Base-by-base conservation (phyloP, 2,113 vertebrate genomes). In the Cryptotis parvus region DNA sequence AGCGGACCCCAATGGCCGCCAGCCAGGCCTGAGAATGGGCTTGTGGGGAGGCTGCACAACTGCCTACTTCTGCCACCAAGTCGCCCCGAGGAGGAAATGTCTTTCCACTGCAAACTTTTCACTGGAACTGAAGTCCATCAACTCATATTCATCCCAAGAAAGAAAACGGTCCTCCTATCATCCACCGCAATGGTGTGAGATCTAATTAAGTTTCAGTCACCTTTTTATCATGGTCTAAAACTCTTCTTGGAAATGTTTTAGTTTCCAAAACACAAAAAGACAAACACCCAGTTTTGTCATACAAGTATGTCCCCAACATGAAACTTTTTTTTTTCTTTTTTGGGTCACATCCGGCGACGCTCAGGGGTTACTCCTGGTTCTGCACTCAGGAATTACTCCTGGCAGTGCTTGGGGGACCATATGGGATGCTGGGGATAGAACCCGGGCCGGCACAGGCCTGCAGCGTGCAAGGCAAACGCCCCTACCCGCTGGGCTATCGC, bases 251-350 rank as follows among this genome's bases (percentile, higher is more conserved):
- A 94, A 84, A 89, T 35, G 35, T 74, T 20, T 27, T n/a, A 63
- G 6, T 85, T 84, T 84, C 69, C 87, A 84, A 93, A 93, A 90
- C 63, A 63, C 61, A 74, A 73, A 77, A 37, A 82, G 70, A 81
- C 84, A 65, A 75, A n/a, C 8, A 4, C 26, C 18, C 41, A 91
- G 35, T 15, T 45, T 77, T 83, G 16, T 79, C 78, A 92, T 68
- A 84, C 35, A 87, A 68, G 92, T 43, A 77, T 55, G 37, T 3
- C 49, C 20, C 45, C 27, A 63, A 66, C 66, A 83, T 49, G 84
- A n/a, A 80, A 74, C 65, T 78, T 78, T 49, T 49, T 87, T 84
- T 90, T 90, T 69, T n/a, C n/a, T n/a, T n/a, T n/a, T n/a, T n/a
- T n/a, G n/a, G n/a, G n/a, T n/a, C n/a, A n/a, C n/a, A n/a, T n/a